Base-by-base conservation (phyloP, 2,113 vertebrate species). In the Gadus chalcogrammus region DNA sequence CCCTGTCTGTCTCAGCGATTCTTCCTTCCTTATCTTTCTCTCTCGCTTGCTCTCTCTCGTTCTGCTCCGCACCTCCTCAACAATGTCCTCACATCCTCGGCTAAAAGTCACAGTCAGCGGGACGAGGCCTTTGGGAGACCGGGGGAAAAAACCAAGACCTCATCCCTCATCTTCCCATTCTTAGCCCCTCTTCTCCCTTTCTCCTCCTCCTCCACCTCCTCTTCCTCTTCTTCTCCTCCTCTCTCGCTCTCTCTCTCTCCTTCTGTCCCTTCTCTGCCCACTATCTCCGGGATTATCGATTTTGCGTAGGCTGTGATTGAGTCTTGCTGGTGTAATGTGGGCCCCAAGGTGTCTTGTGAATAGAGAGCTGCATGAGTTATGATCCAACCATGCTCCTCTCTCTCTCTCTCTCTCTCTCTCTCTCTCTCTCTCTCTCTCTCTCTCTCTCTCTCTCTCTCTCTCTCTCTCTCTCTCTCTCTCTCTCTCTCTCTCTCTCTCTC, bases 221-320 rank as follows among this genome's bases (percentile, higher is more conserved):
- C 2, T 59, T 59, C 31, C 5, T 61, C 18, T 6, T 20, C 9
- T 27, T 53, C 17, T 15, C 35, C n/a, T 53, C 16, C 38, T 5
- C 68, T 58, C 18, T 65, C 69, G 61, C 68, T 67, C 58, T 31
- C 6, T 67, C 58, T 31, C 6, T 71, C 69, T 63, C 31, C 67
- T 68, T 73, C 18, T 6, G 3, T 67, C 70, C 27, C 62, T 65
- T 13, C 60, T 1, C 67, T 64, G 18, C 13, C 52, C 55, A 5
- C 24, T 59, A 65, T 70, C 68, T 53, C 66, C 74, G 35, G 35
- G 67, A 20, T 63, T 82, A 82, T 81, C 64, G 80, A 84, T 84
- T 74, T 79, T 56, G 70, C 65, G 74, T 74, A 68, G 63, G 65
- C 58, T 70, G 72, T 84, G 84, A 84, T 82, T 76, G 82, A 82